Evolutionary conservation across 2,113 vertebrate genomes (phyloP).

Genomic region (Brachypodius melanocephalos): DNA sequence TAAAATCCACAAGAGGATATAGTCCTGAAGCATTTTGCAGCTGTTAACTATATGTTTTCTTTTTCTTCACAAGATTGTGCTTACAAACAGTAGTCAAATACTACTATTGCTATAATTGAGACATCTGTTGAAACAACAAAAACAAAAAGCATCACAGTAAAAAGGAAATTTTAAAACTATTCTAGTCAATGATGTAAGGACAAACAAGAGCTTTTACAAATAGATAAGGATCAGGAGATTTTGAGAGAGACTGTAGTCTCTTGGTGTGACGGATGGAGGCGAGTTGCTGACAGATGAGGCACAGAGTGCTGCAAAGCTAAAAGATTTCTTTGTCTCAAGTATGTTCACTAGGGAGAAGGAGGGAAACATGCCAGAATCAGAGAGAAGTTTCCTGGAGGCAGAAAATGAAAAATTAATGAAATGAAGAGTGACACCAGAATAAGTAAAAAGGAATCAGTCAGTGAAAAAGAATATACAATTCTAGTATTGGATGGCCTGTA

Average conservation of each 20-base stretch:
- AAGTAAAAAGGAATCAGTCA: constrained; percentile 56
- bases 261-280: constrained; percentile 47
- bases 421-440: constrained; percentile 66
- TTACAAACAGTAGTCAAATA: not conserved
- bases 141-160: not conserved
- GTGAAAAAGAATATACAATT: constrained; percentile 10
- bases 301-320: constrained; percentile 59
- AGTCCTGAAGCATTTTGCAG: not conserved
- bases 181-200: not conserved
- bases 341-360: constrained; percentile 60
- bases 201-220: constrained; percentile 59
- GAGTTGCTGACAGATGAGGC: constrained; percentile 64
- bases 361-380: constrained; percentile 64
- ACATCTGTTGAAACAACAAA: constrained; percentile 8
- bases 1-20: not conserved
- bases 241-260: constrained; percentile 31
- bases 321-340: constrained; percentile 68
- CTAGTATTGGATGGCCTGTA: not conserved
- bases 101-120: constrained; percentile 7
- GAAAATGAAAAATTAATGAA: constrained; percentile 73
- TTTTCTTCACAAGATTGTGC: not conserved
- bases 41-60: not conserved
- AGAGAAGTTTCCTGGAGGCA: constrained; percentile 68
- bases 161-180: not conserved
- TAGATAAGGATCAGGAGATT: constrained; percentile 43